These are phyloP conservation scores for Cyanistes caeruleus DNA, from an alignment of 2,113 vertebrate genomes.

Conservation along the genomic window DNA sequence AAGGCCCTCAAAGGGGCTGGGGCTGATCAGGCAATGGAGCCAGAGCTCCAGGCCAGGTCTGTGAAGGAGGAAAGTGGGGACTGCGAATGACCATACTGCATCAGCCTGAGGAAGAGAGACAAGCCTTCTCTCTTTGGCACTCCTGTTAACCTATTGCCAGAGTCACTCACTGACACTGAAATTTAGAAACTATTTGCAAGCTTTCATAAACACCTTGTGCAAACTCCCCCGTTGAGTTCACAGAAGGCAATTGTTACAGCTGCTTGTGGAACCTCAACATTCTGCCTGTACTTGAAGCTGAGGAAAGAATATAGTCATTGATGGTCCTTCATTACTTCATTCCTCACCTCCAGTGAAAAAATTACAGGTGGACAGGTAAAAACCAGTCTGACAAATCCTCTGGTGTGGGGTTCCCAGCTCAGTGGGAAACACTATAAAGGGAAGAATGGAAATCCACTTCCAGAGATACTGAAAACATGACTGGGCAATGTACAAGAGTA, in stretches of 20 bases:
- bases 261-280: neutral
- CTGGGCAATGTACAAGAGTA: neutral
- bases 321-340: neutral
- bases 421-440: neutral
- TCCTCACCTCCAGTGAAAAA: neutral
- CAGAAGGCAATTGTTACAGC: neutral
- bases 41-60: neutral
- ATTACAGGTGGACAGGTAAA: neutral
- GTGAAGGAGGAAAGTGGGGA: neutral
- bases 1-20: neutral
- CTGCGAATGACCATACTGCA: neutral
- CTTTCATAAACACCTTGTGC: neutral
- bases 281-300: neutral
- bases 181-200: neutral
- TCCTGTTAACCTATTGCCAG: neutral
- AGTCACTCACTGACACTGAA: neutral
- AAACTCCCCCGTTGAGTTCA: neutral
- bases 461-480: neutral
- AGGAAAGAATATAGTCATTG: neutral
- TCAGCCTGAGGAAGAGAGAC: neutral
- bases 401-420: neutral
- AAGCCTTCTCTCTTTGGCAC: neutral
- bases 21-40: neutral
- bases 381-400: neutral
- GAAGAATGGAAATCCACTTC: neutral